Base-by-base conservation (phyloP, 2,888 invertebrate genomes). In the Hymenopus coronatus region DNA sequence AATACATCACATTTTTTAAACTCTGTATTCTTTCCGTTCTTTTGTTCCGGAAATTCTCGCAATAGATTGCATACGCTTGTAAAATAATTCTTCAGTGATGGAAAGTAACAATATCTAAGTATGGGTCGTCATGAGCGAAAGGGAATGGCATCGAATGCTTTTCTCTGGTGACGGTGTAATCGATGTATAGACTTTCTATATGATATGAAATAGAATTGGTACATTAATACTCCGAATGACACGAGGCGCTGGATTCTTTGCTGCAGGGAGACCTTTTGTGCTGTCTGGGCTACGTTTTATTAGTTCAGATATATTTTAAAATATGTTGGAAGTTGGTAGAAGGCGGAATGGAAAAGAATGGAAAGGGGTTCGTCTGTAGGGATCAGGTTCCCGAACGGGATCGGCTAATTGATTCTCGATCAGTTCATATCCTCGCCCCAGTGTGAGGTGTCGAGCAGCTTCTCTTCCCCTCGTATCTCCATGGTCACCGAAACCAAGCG, bases 351-450 rank as follows among this genome's bases (percentile, higher is more conserved):
- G 83, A 30, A 27, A 20, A 28, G 83, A 28, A 30, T 83, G 83
- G 83, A 83, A 28, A 83, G 83, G 83, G 83, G 83, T 28, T 28
- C 30, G 28, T 83, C 28, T 28, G 30, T 20, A 28, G 84, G 84
- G 33, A 33, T 46, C 46, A 85, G 46, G 54, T 70, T 70, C 6
- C 85, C 46, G 85, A n/a, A 46, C 54, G 15, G n/a, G 84, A 88
- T 88, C 85, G 88, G 84, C 84, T 88, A 88, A 88, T 88, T 88
- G 88, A 88, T 88, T 88, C 88, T 82, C 88, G 88, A 88, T 88
- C 82, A 81, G 82, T 85, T 85, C 30, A 28, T 33, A 40, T 83
- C 46, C n/a, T 46, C n/a, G 33, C 54, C 54, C 54, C 54, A 70
- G 20, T 25, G 25, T 70, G 54, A 70, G 54, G 54, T 70, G 54